phyloP scores from a whole-genome alignment of 2,113 vertebrate species.

The Muntiacus reevesi region DNA sequence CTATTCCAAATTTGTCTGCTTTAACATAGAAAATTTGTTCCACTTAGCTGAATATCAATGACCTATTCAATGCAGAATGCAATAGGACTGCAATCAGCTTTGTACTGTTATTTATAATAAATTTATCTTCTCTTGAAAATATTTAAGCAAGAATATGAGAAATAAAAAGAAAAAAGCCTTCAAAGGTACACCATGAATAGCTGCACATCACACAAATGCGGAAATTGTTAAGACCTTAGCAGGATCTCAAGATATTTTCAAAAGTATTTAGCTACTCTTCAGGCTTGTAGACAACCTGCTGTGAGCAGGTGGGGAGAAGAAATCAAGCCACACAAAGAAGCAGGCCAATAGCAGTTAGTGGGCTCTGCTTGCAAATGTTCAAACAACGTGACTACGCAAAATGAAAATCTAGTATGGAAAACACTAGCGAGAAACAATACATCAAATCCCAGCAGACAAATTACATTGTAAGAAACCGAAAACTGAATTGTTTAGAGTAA shows the following conservation, averaged over 20 bases:
- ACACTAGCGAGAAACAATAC: constrained; percentile 16
- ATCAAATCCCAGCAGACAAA: constrained; percentile 34
- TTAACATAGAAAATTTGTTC: constrained; percentile 94
- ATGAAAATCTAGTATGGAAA: constrained; percentile 34
- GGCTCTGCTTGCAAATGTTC: constrained; percentile 49
- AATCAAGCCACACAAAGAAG: constrained; percentile 71
- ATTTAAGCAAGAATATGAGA: constrained; percentile 78
- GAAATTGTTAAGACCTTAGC: constrained; percentile 52
- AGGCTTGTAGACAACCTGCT: constrained; percentile 59
- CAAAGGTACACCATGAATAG: constrained; percentile 64
- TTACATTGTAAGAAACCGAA: constrained; percentile 24
- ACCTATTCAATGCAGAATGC: constrained; percentile 90
- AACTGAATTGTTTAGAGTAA: constrained; percentile 45
- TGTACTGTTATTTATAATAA: constrained; percentile 81
- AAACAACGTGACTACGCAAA: constrained; percentile 17
- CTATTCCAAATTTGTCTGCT: constrained; percentile 86
- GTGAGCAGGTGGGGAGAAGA: constrained; percentile 73
- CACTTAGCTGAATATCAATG: constrained; percentile 92
- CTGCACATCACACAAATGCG: constrained; percentile 47
- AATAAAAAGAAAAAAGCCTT: constrained; percentile 67
- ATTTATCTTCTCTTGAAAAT: constrained; percentile 78
- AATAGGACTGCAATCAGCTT: constrained; percentile 82
- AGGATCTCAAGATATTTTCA: constrained; percentile 66
- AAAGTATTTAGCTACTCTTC: constrained; percentile 65
- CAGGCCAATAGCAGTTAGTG: constrained; percentile 30